Percentiles rank a stretch among this genome's conserved stretches.
Evolutionary conservation across 2,113 vertebrate species (phyloP).

Genomic region (Mystacornis crossleyi): DNA sequence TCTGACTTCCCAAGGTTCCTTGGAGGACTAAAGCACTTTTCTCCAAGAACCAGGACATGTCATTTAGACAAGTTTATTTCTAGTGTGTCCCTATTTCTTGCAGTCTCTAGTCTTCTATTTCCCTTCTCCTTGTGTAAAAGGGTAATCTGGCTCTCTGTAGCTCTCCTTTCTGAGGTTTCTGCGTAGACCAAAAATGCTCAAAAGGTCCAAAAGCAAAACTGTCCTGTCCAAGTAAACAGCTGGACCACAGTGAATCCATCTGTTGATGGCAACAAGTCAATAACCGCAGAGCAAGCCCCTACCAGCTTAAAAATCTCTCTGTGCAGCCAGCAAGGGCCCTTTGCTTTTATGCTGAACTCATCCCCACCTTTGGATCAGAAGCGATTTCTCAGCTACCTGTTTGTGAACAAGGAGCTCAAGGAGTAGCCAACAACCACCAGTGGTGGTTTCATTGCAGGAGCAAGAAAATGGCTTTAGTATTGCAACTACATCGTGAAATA

Average conservation of each 20-base stretch:
- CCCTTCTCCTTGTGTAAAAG: neutral
- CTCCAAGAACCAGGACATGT: neutral
- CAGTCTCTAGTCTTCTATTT: neutral
- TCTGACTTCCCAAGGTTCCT: neutral
- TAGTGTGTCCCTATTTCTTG: neutral
- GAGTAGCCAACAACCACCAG: neutral
- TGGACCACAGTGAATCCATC: constrained; percentile 5
- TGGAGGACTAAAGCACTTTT: neutral
- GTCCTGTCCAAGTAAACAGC: neutral
- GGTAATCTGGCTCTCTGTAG: neutral
- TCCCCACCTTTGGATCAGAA: neutral
- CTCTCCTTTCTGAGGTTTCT: neutral
- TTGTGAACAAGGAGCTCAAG: neutral
- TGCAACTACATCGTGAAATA: neutral
- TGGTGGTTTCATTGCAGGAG: neutral
- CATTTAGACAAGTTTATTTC: neutral
- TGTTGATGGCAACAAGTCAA: neutral
- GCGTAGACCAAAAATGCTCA: neutral
- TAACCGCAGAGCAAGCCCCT: neutral
- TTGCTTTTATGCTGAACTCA: neutral
- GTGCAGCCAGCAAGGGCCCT: neutral
- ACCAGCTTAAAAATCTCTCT: neutral
- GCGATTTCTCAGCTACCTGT: neutral
- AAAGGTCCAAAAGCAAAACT: neutral
- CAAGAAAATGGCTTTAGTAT: neutral